Conservation (phyloP, 2,113 vertebrate species). For the Heptranchias perlo region DNA sequence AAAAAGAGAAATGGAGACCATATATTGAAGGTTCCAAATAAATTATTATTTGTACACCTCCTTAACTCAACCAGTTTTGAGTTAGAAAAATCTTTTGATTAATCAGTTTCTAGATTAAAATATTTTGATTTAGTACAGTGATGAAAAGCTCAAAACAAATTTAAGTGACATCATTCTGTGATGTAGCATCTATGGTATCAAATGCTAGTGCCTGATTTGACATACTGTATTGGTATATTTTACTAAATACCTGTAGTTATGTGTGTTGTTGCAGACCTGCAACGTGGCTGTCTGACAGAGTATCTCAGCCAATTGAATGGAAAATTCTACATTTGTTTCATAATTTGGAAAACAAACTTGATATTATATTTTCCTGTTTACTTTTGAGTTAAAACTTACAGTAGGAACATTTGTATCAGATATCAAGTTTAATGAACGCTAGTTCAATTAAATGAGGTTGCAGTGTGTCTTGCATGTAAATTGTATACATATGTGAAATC, state of each 20-base stretch:
- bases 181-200: too few relatives aligned
- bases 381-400: too few relatives aligned
- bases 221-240: neutral
- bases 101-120: neutral
- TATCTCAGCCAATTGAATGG: neutral
- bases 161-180: neutral
- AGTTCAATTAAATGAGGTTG: neutral
- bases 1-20: neutral
- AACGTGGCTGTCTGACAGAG: neutral
- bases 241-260: neutral
- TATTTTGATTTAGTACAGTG: neutral
- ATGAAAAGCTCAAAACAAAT: neutral
- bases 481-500: neutral
- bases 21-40: neutral
- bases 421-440: neutral
- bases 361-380: too few relatives aligned
- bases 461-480: neutral
- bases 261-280: neutral
- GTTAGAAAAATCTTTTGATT: neutral
- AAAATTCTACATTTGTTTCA: neutral
- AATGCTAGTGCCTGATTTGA: neutral
- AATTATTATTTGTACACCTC: neutral
- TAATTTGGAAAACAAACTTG: neutral
- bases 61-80: neutral
- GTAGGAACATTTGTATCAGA: neutral